Conservation (phyloP, 2,888 invertebrate species). For the Polyommatus iphigenia region DNA sequence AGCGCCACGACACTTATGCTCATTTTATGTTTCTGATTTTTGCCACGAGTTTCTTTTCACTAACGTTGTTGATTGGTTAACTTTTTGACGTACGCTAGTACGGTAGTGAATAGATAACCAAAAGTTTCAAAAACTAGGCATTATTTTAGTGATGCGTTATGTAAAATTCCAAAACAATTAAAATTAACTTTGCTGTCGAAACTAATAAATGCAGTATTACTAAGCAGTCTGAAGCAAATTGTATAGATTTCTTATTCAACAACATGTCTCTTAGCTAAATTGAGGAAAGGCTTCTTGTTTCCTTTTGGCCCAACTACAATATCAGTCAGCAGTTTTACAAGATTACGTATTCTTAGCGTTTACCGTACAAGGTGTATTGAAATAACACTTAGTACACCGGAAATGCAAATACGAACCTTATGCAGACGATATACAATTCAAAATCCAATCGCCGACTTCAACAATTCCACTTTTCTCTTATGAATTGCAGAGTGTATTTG, state of each 20-base stretch:
- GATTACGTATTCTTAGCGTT: not conserved
- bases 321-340: not conserved
- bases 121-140: no score
- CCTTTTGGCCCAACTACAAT: not conserved
- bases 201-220: no score
- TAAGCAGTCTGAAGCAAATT: not conserved
- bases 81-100: no score
- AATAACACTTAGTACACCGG: not conserved
- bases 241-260: not conserved
- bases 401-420: conserved; percentile 14
- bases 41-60: no score
- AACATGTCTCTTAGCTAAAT: not conserved
- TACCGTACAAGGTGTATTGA: not conserved
- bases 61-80: no score
- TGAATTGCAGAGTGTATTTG: conserved; percentile 32
- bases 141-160: no score
- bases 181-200: no score
- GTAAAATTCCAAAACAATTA: no score
- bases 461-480: conserved; percentile 29
- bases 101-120: no score
- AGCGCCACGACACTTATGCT: no score
- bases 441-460: conserved; percentile 21
- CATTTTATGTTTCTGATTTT: no score
- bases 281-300: not conserved
- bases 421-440: conserved; percentile 23